A percentile compares a stretch with the other conserved stretches of the same genome.
These are phyloP conservation scores for Lottia scabra DNA, from an alignment of 2,888 invertebrate species.

Conservation along the genomic window DNA sequence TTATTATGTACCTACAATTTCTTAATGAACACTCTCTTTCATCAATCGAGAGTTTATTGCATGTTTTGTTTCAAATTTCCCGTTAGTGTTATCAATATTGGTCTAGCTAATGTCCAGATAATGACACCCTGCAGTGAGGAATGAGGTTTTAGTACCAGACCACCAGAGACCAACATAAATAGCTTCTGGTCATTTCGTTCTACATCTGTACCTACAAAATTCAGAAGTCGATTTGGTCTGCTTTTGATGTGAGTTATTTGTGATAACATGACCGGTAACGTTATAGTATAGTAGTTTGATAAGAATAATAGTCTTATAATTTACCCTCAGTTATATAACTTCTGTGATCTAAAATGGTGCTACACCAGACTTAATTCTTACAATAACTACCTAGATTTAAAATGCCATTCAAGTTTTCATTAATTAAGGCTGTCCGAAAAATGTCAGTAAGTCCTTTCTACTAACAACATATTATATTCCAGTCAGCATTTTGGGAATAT, in stretches of 20 bases:
- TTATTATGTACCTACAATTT: not conserved
- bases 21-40: not conserved
- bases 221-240: not conserved
- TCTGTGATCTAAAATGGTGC: no score
- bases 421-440: no score
- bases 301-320: no score
- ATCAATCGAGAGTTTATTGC: not conserved
- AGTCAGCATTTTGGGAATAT: no score
- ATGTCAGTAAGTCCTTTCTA: no score
- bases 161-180: not conserved
- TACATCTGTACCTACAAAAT: no score
- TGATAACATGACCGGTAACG: not conserved
- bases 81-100: slow-evolving; percentile 2
- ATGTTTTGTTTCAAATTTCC: slow-evolving; percentile 2
- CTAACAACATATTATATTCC: no score
- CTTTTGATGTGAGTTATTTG: not conserved
- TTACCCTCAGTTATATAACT: no score
- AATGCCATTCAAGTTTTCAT: no score
- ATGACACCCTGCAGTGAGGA: not conserved
- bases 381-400: no score
- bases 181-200: not conserved
- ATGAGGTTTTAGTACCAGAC: not conserved
- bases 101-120: not conserved
- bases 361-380: no score
- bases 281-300: not conserved